Base-by-base conservation (phyloP, 2,113 vertebrate genomes). In the Dolichotis patagonum region DNA sequence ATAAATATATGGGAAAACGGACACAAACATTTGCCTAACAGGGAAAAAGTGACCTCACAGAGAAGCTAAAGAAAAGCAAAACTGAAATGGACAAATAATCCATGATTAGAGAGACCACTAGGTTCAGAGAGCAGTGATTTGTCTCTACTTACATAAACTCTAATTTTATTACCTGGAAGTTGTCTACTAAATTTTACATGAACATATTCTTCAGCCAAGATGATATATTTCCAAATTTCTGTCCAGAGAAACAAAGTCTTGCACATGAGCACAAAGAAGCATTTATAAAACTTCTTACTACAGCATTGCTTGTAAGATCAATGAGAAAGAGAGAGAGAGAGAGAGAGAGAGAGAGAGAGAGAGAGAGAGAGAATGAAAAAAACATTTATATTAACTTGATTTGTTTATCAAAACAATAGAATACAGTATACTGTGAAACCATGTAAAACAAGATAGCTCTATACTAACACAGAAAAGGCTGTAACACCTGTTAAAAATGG, bases 131-230 rank as follows among this genome's bases (percentile, higher is more conserved):
- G 20, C n/a, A 93, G 60, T 91, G 83, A 94, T 95, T 62, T 93
- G 22, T 63, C 80, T 95, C 73, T 86, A 75, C 35, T 88, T 96
- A 92, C 75, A 60, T 75, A 91, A 97, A 95, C 67, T 96, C 94
- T 95, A 85, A 94, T 88, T 89, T 82, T 16, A 43, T 92, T 85
- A 94, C 58, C 92, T 94, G 78, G 52, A 63, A 94, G 78, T 86
- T 78, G 90, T 82, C 73, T 83, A 88, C 62, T 75, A 85, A 84
- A 96, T 93, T 96, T 95, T 94, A 96, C 91, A 83, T 94, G 84
- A 97, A 20, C 7, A 30, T 95, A 67, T 93, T 94, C 54, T 94
- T 62, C 35, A 93, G 78, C 63, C 54, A 97, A 95, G 38, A 52
- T 91, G 85, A 73, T 95, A 46, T 14, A 92, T 60, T 95, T 97